Conservation (phyloP, 2,797 vertebrate species). For the Craterocephalus amniculus region DNA sequence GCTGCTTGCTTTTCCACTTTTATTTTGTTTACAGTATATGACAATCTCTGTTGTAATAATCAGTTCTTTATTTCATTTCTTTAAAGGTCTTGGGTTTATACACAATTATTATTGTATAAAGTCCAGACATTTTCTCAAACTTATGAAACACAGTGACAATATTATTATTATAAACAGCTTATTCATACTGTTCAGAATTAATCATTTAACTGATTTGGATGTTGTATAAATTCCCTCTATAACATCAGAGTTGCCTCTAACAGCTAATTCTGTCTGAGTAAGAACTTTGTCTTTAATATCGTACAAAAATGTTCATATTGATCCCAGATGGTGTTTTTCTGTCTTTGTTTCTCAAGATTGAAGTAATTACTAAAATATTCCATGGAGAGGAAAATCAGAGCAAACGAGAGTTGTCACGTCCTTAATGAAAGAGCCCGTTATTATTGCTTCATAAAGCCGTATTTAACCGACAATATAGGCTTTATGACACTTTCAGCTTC, state of each 20-base stretch:
- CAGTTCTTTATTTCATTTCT: too few relatives aligned
- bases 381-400: conserved; percentile 57
- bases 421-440: conserved; percentile 71
- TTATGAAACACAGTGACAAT: neutral
- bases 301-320: conserved; percentile 59
- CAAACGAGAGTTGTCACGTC: conserved; percentile 65
- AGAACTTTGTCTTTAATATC: conserved; percentile 52
- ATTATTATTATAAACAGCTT: neutral
- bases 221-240: neutral
- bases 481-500: conserved; percentile 72
- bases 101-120: conserved; percentile 8
- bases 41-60: too few relatives aligned
- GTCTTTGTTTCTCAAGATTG: conserved; percentile 53
- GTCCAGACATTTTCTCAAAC: conserved; percentile 2
- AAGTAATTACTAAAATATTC: conserved; percentile 70
- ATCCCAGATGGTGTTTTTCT: conserved; percentile 57
- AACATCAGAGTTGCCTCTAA: too few relatives aligned
- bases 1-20: too few relatives aligned
- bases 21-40: too few relatives aligned
- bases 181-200: too few relatives aligned
- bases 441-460: conserved; percentile 65
- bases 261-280: conserved; percentile 32
- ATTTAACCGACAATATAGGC: conserved; percentile 66
- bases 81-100: too few relatives aligned
- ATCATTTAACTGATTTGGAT: neutral